Base-by-base conservation (phyloP, 2,888 invertebrate genomes). In the Eupeodes latifasciatus region DNA sequence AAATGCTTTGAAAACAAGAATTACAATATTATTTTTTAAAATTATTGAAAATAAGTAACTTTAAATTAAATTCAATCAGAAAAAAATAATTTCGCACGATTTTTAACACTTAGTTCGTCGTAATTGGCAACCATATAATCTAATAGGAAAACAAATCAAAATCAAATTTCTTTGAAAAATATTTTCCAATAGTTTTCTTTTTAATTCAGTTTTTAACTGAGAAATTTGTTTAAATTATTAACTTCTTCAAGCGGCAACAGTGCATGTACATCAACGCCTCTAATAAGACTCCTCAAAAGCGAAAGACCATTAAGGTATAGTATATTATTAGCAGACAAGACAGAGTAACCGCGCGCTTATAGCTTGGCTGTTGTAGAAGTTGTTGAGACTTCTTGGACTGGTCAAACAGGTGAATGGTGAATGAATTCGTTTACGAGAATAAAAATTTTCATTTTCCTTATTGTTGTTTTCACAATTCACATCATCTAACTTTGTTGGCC, bases 361-460 rank as follows among this genome's bases (percentile, higher is more conserved):
- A 9, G 40, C 40, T 9, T 5, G 40, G 40, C 53, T 34, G 47
- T 1, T 11, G 34, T 6, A 14, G 11, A 5, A 36, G 6, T 71
- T 19, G 12, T 16, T 5, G 36, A 19, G 27, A 14, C 59, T 51
- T 27, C 5, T 16, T 11, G 3, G n/a, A 77, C 81, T 77, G 64
- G 85, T 81, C 85, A 76, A 85, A 67, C 85, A 85, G 59, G 59
- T 59, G 59, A 5, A 34, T 59, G 85, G 81, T 81, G 76, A 77
- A 77, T 77, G 44, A 75, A 71, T 76, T 85, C 64, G 57, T 62
- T 62, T 53, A 14, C 9, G 47, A 81, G 76, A 27, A 27, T 27
- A 27, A 27, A 59, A 76, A 71, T 76, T 51, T 75, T 80, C 76
- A 80, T 80, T 79, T 84, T 84, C 80, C 75, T 80, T 84, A 79